Percentiles rank a stretch among this genome's conserved stretches.
Evolutionary conservation across 2,797 vertebrate genomes (phyloP).

Genomic region (Rhadinocentrus ornatus): DNA sequence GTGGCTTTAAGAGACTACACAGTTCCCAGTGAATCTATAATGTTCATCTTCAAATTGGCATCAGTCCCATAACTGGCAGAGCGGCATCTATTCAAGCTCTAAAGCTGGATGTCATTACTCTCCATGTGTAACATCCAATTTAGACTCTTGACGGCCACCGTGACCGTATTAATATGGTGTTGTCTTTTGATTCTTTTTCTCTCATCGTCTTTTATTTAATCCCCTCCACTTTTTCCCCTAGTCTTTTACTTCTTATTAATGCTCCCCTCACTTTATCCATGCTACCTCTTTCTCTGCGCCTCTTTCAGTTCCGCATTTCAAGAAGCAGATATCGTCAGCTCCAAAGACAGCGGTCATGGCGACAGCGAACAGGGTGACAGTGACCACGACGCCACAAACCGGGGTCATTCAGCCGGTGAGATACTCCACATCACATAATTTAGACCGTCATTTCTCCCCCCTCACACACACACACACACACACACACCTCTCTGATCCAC

Average conservation of each 20-base stretch:
- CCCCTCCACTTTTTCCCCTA: conserved; percentile 25
- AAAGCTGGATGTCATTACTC: conserved; percentile 79
- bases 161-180: conserved; percentile 83
- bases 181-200: conserved; percentile 53
- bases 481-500: conserved; percentile 9
- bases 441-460: conserved; percentile 75
- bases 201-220: conserved; percentile 38
- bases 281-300: neutral
- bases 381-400: conserved; percentile 98
- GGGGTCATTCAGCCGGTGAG: conserved; percentile 96
- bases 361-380: conserved; percentile 99
- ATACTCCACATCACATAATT: conserved; percentile 48
- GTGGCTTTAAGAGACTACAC: conserved; percentile 61
- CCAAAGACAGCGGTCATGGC: conserved; percentile 99
- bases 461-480: too few species aligned
- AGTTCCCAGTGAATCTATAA: conserved; percentile 68
- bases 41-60: conserved; percentile 74
- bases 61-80: conserved; percentile 68
- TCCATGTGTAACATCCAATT: conserved; percentile 85
- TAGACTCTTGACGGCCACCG: conserved; percentile 85
- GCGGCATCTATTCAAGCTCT: conserved; percentile 69
- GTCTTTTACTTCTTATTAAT: neutral
- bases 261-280: neutral
- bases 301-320: conserved; percentile 94
- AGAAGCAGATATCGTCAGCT: conserved; percentile 98